Conservation (phyloP, 64 coral and sea anemone genomes). For the Pachyseris speciosa region DNA sequence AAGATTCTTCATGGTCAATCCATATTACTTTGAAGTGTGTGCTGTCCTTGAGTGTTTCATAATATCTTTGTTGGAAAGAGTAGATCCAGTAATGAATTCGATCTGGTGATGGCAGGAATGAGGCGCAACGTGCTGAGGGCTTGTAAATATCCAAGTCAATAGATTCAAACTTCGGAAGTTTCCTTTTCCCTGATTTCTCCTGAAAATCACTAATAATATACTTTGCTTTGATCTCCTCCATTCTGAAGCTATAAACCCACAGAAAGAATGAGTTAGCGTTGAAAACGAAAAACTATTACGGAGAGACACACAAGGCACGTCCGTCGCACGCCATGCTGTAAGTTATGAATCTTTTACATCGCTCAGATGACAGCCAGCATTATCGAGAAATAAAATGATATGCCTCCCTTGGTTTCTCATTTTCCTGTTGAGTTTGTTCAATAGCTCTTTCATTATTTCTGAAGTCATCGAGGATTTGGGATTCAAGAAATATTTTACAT, state of each 20-base stretch:
- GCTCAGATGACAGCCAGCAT: neutral
- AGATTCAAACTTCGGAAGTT: neutral
- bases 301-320: constrained; percentile 9
- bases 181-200: constrained; percentile 8
- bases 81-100: constrained; percentile 5
- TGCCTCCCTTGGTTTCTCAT: neutral
- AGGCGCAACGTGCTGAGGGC: neutral
- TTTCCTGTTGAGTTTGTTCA: neutral
- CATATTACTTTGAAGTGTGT: neutral
- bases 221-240: constrained; percentile 33
- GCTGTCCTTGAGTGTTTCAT: neutral
- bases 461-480: constrained; percentile 50
- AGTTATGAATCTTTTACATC: too few species aligned
- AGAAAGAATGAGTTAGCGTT: neutral
- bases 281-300: neutral
- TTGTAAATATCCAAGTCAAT: constrained; percentile 14
- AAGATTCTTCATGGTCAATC: neutral
- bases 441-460: constrained; percentile 19
- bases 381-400: neutral
- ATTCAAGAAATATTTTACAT: constrained; percentile 18
- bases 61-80: too few species aligned
- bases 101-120: constrained; percentile 3
- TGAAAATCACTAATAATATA: neutral
- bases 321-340: neutral
- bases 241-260: constrained; percentile 1